These are phyloP conservation scores for Threskiornis aethiopicus DNA, from an alignment of 2,797 vertebrate species.

Conservation along the genomic window DNA sequence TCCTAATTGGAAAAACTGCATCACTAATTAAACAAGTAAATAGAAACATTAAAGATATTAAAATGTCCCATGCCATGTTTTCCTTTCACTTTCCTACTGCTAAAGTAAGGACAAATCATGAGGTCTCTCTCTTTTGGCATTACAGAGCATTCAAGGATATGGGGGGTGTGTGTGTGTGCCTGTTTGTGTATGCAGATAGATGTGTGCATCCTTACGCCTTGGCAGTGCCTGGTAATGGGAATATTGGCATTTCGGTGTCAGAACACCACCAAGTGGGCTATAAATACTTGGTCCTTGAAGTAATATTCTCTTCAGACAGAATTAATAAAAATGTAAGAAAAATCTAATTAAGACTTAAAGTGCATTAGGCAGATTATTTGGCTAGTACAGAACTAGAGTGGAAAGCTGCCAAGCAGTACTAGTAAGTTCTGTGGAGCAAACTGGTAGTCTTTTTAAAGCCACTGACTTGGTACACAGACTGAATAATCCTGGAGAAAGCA, in stretches of 20 bases:
- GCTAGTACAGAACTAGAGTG: neutral
- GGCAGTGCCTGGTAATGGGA: neutral
- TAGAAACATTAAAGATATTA: neutral
- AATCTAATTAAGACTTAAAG: slow-evolving; percentile 28
- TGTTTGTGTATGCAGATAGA: fast-evolving
- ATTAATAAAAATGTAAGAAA: neutral
- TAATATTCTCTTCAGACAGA: neutral
- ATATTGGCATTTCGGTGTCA: neutral
- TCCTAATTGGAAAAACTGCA: neutral
- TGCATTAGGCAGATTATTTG: slow-evolving; percentile 20
- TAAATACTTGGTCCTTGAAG: neutral
- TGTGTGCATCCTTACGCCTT: neutral
- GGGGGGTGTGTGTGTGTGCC: neutral
- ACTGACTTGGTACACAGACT: neutral
- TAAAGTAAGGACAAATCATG: neutral
- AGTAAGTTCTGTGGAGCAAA: neutral
- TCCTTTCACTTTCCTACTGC: neutral
- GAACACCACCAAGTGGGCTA: neutral
- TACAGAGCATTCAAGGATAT: neutral
- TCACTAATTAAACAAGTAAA: neutral
- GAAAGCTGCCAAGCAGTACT: neutral
- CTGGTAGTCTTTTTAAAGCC: neutral
- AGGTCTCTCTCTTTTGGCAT: neutral
- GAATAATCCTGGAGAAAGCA: neutral
- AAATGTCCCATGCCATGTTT: neutral